A percentile compares a stretch with the other conserved stretches of the same genome.
Conservation (phyloP, 2,113 vertebrate species). For the Odontophorus gujanensis region DNA sequence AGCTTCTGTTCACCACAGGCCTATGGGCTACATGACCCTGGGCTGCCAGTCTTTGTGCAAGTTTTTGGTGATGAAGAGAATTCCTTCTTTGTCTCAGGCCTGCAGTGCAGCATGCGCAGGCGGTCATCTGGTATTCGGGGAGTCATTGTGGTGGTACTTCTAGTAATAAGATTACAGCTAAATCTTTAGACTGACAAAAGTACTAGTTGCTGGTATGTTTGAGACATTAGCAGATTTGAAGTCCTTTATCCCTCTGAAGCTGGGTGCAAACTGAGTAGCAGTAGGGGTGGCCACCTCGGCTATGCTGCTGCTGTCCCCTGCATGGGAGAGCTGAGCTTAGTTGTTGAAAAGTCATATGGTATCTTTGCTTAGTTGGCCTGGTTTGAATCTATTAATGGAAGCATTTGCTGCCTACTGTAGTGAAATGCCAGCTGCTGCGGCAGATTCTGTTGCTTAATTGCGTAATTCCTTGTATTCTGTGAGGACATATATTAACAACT, state of each 20-base stretch:
- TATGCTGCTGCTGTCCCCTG: neutral
- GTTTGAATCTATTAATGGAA: slow-evolving; percentile 57
- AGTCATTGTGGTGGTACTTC: neutral
- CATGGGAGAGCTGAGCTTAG: neutral
- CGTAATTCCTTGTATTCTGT: neutral
- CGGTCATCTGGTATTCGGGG: neutral
- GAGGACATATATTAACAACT: neutral
- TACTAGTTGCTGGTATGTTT: neutral
- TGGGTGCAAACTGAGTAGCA: neutral
- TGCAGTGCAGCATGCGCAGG: neutral
- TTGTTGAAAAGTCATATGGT: neutral
- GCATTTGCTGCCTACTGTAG: slow-evolving; percentile 11
- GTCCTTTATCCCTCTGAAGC: neutral
- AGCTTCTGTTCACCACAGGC: fast-evolving
- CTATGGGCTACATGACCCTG: fast-evolving
- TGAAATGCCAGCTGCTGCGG: neutral
- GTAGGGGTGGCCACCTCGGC: neutral
- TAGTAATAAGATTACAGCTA: neutral
- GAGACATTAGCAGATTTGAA: neutral
- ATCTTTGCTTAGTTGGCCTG: neutral
- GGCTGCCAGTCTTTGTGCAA: neutral
- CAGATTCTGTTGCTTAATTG: slow-evolving; percentile 1
- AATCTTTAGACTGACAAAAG: neutral
- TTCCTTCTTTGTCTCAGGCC: neutral
- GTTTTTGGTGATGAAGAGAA: neutral